phyloP scores from a whole-genome alignment of 1,140 invertebrate species.

The Pseudomyrmex cubaensis region DNA sequence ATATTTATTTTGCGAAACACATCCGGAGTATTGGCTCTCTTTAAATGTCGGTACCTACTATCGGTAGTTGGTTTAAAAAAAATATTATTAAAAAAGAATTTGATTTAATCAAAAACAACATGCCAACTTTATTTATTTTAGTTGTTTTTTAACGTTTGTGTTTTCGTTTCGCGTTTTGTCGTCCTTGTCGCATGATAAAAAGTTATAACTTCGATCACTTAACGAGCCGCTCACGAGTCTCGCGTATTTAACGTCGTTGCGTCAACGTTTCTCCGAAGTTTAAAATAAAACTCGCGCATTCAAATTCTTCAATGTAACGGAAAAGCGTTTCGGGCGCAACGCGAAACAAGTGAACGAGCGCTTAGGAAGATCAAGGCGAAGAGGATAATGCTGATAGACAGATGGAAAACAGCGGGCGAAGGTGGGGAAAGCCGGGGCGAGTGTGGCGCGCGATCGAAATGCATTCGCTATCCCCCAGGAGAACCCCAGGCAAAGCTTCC shows the following conservation, averaged over 20 bases:
- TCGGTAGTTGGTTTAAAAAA: too few relatives aligned
- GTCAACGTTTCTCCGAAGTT: constrained; percentile 2
- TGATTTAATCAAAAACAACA: too few relatives aligned
- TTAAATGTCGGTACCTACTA: too few relatives aligned
- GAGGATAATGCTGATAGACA: constrained; percentile 37
- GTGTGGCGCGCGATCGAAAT: constrained; percentile 33
- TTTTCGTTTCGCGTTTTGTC: too few relatives aligned
- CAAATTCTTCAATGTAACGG: not conserved
- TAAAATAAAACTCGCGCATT: constrained; percentile 26
- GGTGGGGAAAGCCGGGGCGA: not conserved
- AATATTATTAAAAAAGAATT: too few relatives aligned
- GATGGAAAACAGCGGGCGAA: constrained; percentile 33
- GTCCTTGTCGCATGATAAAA: too few relatives aligned
- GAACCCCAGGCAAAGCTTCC: constrained; percentile 64
- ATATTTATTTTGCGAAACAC: too few relatives aligned
- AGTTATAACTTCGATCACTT: too few relatives aligned
- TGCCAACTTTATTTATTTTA: too few relatives aligned
- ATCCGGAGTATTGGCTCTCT: too few relatives aligned
- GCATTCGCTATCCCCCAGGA: constrained; percentile 65
- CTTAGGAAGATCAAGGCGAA: constrained; percentile 8
- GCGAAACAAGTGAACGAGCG: not conserved
- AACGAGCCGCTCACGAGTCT: too few relatives aligned
- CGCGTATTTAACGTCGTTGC: not conserved
- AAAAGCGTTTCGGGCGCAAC: not conserved
- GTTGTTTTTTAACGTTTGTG: too few relatives aligned